Evolutionary conservation across 2,113 vertebrate genomes (phyloP).

Genomic region (Thunnus thynnus): DNA sequence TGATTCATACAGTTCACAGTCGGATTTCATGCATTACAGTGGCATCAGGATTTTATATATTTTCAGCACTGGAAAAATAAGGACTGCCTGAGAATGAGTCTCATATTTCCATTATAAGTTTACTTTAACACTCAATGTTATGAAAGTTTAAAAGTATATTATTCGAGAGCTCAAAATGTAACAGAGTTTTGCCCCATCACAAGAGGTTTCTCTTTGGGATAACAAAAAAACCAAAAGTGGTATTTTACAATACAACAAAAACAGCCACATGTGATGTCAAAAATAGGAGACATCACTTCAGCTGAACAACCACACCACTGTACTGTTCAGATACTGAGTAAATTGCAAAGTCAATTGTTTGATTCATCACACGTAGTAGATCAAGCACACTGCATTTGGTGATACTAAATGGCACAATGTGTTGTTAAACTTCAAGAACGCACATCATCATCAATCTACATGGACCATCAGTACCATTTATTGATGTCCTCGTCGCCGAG

Average conservation of each 20-base stretch:
- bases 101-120: conserved; percentile 46
- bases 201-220: conserved; percentile 42
- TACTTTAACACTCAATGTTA: conserved; percentile 40
- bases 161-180: conserved; percentile 27
- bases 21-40: conserved; percentile 60
- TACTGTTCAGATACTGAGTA: conserved; percentile 32
- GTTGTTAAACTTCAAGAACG: neutral
- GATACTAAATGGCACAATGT: neutral
- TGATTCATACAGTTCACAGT: conserved; percentile 70
- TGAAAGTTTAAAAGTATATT: conserved; percentile 37
- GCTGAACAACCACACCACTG: conserved; percentile 25
- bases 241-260: conserved; percentile 20
- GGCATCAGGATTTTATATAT: conserved; percentile 52
- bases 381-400: neutral
- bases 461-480: neutral
- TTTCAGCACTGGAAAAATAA: conserved; percentile 40
- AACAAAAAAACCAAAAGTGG: neutral
- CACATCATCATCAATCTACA: neutral
- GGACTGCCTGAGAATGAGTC: conserved; percentile 15
- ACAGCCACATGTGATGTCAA: conserved; percentile 18
- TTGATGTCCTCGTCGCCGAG: neutral
- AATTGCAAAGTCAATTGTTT: conserved; percentile 32
- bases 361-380: conserved; percentile 25
- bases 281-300: conserved; percentile 25
- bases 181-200: conserved; percentile 38